Evolutionary conservation across 2,113 vertebrate species (phyloP).

Genomic region (Reinhardtius hippoglossoides): DNA sequence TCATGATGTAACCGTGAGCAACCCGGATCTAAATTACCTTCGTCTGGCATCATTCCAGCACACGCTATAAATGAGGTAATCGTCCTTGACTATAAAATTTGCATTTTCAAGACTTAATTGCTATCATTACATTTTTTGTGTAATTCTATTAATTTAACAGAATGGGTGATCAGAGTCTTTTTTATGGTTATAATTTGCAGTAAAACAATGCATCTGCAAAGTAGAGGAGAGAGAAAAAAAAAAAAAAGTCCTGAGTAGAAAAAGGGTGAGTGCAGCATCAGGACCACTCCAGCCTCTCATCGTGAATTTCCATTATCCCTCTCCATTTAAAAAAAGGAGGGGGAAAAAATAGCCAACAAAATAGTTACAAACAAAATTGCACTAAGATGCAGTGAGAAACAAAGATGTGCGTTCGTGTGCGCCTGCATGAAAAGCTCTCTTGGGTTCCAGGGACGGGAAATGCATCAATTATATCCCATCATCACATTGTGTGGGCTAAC

Average conservation of each 20-base stretch:
- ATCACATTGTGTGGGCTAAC: slow-evolving; percentile 77
- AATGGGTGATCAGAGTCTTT: slow-evolving; percentile 92
- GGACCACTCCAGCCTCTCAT: slow-evolving; percentile 69
- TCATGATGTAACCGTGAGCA: slow-evolving; percentile 99
- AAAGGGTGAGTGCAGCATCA: slow-evolving; percentile 61
- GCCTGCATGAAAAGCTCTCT: slow-evolving; percentile 58
- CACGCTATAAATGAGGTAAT: slow-evolving; percentile 99
- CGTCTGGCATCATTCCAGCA: slow-evolving; percentile 98
- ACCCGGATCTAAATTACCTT: slow-evolving; percentile 98
- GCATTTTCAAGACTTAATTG: slow-evolving; percentile 99
- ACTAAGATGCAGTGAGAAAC: slow-evolving; percentile 36
- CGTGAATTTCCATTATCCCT: slow-evolving; percentile 60
- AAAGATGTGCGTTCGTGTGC: slow-evolving; percentile 40
- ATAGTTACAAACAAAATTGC: slow-evolving; percentile 41
- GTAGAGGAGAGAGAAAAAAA: slow-evolving; percentile 52
- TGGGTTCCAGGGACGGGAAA: slow-evolving; percentile 51
- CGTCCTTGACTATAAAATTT: slow-evolving; percentile 99
- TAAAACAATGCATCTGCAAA: slow-evolving; percentile 92
- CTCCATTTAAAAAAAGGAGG: slow-evolving; percentile 42
- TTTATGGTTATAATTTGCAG: slow-evolving; percentile 99
- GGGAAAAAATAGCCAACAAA: slow-evolving; percentile 21
- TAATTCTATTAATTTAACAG: slow-evolving; percentile 99
- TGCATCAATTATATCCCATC: slow-evolving; percentile 62
- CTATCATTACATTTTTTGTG: slow-evolving; percentile 99
- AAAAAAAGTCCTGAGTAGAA: slow-evolving; percentile 52